Evolutionary conservation across 2,888 invertebrate species (phyloP), one percentile per base, ranked within the genome.

Genomic region (Lepidonotus clava): DNA sequence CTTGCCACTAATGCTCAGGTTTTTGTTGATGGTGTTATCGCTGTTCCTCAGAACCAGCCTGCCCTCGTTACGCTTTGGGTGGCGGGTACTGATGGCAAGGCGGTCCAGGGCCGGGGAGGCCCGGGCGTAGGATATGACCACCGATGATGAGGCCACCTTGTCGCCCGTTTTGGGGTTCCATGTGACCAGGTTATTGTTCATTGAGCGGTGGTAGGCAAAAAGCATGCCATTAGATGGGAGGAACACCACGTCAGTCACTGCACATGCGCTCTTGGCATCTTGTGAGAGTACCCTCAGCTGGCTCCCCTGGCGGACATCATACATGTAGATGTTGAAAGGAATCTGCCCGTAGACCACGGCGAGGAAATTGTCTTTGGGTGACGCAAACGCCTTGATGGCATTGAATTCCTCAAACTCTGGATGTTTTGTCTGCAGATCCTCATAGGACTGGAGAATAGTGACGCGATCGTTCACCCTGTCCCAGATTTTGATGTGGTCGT

Each of bases 91-190:
- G n/a, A 90, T 34, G 0, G 77, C 88, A 1, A 90, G 32, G 14
- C 90, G 85, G 84, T 90, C 90, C 14, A 87, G 89, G 21, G 88
- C 86, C 0, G 88, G 89, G 11, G 90, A 90, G 1, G 77, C 41
- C 11, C 83, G 34, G 14, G 67, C 83, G 53, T 87, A 89, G 0
- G 86, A 53, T 14, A 89, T 36, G n/a, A 84, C 24, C 32, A 36
- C 53, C 11, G 66, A n/a, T 32, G 76, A 80, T 21, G 41, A 41
- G 24, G 67, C 86, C 28, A 89, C 56, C 71, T 56, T 51, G 11
- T 84, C 40, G 2, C 89, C 89, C 5, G 77, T 88, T 40, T 86
- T 77, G n/a, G 61, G 83, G 56, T 88, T 89, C 89, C 89, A 89
- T 8, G 88, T 86, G 0, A 67, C 84, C 4, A 89, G 86, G 1